Conservation (phyloP, 2,113 vertebrate genomes). For the Hyla sarda region DNA sequence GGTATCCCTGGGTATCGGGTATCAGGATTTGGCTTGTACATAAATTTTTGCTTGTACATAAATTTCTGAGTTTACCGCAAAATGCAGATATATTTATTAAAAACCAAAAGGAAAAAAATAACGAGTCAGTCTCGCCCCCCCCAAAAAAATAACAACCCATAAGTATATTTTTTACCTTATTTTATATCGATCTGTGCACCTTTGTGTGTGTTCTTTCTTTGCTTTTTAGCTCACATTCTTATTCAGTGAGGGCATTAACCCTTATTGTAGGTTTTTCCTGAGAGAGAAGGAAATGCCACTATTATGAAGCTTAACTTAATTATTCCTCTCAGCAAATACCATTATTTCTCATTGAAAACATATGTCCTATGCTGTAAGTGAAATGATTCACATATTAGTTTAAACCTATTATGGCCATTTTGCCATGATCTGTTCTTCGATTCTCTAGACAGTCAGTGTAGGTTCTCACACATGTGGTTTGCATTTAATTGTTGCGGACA, state of each 20-base stretch:
- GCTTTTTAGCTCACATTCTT: no score
- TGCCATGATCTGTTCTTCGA: background rate
- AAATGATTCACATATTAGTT: background rate
- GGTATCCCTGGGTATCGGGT: no score
- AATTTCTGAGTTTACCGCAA: no score
- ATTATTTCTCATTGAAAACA: constrained; percentile 16
- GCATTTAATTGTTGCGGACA: constrained; percentile 42
- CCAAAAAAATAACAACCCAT: no score
- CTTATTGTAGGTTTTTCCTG: background rate
- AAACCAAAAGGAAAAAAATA: no score
- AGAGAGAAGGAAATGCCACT: background rate
- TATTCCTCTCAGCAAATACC: background rate
- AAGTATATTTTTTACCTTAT: no score
- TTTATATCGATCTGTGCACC: no score
- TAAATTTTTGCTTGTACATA: no score
- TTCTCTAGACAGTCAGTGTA: background rate
- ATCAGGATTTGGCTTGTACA: no score
- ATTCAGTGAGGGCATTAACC: background rate
- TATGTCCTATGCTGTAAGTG: background rate
- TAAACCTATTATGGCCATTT: constrained; percentile 22
- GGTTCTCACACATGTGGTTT: constrained; percentile 27
- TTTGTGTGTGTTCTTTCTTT: no score
- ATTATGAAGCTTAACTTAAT: background rate
- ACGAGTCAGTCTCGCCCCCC: no score
- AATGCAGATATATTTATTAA: no score